These are phyloP conservation scores for Mechanitis messenoides DNA, from an alignment of 2,888 invertebrate species.

Conservation along the genomic window DNA sequence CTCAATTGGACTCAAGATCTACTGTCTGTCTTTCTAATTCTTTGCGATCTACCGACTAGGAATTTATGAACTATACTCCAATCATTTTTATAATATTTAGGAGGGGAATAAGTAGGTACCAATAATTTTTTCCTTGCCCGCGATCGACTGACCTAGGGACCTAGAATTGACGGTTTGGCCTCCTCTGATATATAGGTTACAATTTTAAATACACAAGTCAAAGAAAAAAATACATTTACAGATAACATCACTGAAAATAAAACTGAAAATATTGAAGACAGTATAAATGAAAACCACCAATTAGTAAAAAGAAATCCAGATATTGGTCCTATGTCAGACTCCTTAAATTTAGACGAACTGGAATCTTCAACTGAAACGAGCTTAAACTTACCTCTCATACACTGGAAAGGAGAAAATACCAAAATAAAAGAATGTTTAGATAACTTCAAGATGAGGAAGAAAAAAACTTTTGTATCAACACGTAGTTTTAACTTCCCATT, in stretches of 20 bases:
- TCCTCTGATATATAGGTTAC: too few relatives aligned
- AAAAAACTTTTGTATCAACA: conserved; percentile 33
- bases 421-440: conserved; percentile 34
- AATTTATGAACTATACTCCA: too few relatives aligned
- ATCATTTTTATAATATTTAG: too few relatives aligned
- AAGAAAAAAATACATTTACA: not conserved
- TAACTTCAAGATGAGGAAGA: conserved; percentile 35
- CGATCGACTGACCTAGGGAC: too few relatives aligned
- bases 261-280: not conserved
- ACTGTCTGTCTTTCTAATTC: too few relatives aligned
- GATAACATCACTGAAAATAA: not conserved
- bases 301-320: not conserved
- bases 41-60: too few relatives aligned
- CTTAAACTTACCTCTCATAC: conserved; percentile 5
- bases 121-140: too few relatives aligned
- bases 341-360: not conserved
- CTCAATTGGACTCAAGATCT: too few relatives aligned
- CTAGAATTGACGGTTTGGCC: too few relatives aligned
- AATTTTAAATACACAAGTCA: too few relatives aligned
- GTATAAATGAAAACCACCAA: not conserved
- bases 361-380: not conserved
- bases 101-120: too few relatives aligned
- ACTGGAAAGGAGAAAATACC: conserved; percentile 14
- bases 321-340: not conserved
- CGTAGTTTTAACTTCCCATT: conserved; percentile 23